Conservation (phyloP, 2,113 vertebrate genomes). For the Onychostruthus taczanowskii region DNA sequence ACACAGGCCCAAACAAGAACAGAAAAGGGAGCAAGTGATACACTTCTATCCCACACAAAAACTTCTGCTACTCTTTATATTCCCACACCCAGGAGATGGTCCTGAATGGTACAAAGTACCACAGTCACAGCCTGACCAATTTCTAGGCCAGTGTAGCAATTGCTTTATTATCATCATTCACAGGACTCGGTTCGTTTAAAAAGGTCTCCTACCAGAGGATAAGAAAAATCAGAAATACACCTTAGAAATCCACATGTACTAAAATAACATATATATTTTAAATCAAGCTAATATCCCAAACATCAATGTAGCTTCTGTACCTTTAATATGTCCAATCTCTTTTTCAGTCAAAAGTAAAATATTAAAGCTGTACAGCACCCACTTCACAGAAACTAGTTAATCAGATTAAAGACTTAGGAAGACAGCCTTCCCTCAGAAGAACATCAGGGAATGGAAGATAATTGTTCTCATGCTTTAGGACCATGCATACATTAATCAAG, state of each 20-base stretch:
- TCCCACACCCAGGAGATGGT: neutral
- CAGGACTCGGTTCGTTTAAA: neutral
- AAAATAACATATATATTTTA: neutral
- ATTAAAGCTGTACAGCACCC: neutral
- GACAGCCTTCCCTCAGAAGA: neutral
- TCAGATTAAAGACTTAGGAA: slow-evolving; percentile 31
- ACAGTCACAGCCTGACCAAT: neutral
- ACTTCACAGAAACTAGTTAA: slow-evolving; percentile 25
- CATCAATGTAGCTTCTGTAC: neutral
- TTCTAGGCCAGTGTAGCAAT: neutral
- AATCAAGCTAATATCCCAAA: neutral
- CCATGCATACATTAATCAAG: neutral
- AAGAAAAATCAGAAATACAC: neutral
- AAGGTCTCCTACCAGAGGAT: neutral
- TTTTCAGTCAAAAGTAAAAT: neutral
- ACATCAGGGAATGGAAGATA: neutral
- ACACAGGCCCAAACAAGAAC: neutral
- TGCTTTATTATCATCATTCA: neutral
- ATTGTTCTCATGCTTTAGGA: neutral
- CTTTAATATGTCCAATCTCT: neutral
- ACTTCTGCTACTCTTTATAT: neutral
- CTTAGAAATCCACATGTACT: neutral
- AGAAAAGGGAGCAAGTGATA: neutral
- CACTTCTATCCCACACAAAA: neutral
- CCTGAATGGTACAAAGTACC: neutral